These are phyloP conservation scores for Falco biarmicus DNA, from an alignment of 2,797 vertebrate species.

Conservation along the genomic window DNA sequence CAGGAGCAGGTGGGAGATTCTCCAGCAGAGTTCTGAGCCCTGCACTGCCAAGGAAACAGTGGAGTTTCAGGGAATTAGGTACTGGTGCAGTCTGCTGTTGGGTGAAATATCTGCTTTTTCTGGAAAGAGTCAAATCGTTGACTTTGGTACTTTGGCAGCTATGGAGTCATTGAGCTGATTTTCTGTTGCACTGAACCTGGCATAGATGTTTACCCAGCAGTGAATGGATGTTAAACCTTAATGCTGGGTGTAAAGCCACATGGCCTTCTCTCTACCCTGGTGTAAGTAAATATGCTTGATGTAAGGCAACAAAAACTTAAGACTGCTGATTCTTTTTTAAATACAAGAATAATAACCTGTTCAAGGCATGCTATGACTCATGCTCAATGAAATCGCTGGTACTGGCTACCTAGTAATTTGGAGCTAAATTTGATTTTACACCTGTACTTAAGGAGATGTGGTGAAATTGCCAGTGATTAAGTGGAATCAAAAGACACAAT, in stretches of 20 bases:
- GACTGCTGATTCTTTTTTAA: background rate
- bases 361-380: conserved; percentile 1
- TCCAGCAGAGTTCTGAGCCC: background rate
- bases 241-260: background rate
- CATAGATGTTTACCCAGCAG: background rate
- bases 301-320: conserved; percentile 13
- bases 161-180: background rate
- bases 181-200: background rate
- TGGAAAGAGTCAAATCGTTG: background rate
- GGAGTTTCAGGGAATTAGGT: background rate
- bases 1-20: background rate
- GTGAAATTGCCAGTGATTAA: conserved; percentile 18
- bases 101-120: background rate
- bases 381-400: background rate
- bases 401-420: conserved; percentile 19
- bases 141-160: background rate
- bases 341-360: conserved; percentile 9
- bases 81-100: background rate
- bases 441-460: conserved; percentile 21
- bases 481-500: conserved; percentile 2
- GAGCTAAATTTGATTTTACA: conserved; percentile 47
- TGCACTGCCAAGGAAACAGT: background rate
- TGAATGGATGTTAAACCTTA: background rate
- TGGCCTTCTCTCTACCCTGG: background rate
- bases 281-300: background rate